Evolutionary conservation across 2,888 invertebrate species (phyloP), one percentile per base, ranked within the genome.

Genomic region (Ectemnius cavifrons): DNA sequence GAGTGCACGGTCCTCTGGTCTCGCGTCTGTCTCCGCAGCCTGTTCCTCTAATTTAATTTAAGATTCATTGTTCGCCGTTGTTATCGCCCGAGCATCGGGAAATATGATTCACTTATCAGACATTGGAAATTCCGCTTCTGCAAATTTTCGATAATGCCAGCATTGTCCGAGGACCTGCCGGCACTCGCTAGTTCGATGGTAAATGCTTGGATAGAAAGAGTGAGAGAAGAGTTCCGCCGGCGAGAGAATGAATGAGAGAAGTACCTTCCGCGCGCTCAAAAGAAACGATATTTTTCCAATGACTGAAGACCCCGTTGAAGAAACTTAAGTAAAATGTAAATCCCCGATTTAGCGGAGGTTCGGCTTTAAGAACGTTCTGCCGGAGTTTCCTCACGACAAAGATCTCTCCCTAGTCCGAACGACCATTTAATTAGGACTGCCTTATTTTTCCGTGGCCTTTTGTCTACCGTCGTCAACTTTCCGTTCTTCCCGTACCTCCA

Each of bases 401-500:
- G 81, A 79, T 78, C 77, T 76, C 71, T 69, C 77, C 77, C 66
- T 79, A 73, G 72, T 71, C 68, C 76, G 76, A 81, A 82, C 81
- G 71, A 77, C 84, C 85, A 81, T 88, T 89, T 88, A 89, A 89
- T 89, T 88, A 89, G 84, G 84, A 82, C 79, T 75, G 82, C 83
- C 86, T 87, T 87, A 84, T 86, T 85, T 84, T 80, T 67, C 79
- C 79, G 74, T 71, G 77, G 67, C 77, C 78, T 84, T 85, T 86
- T 86, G 85, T 88, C 84, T 85, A 67, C 82, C 76, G 59, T 37
- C 37, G 37, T 75, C 70, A 80, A 85, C 83, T 83, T 83, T 68
- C 78, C 76, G 75, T 67, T 79, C 73, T 76, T 52, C 71, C 58
- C 23, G 23, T 23, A 23, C 23, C 23, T 23, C 23, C 78, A 78